A percentile compares a stretch with the other conserved stretches of the same genome.
Evolutionary conservation across 1,140 invertebrate species (phyloP).

Genomic region (Pygmarrhopalites habei): DNA sequence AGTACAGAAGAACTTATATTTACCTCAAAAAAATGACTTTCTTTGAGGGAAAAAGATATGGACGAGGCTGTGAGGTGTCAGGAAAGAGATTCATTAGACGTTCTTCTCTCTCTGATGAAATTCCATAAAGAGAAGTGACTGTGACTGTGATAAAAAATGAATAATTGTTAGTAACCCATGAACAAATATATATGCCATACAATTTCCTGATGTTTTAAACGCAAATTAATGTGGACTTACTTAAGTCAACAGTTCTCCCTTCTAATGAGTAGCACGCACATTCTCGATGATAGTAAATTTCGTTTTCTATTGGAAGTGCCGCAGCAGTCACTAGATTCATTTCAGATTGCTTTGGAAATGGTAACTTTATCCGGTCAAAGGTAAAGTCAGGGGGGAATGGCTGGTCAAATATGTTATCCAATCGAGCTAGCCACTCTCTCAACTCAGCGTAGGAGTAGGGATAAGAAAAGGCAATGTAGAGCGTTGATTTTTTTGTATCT

Average conservation of each 20-base stretch:
- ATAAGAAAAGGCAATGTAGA: slow-evolving; percentile 87
- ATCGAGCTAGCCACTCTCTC: slow-evolving; percentile 58
- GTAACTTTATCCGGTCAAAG: slow-evolving; percentile 7
- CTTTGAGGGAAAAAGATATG: slow-evolving; percentile 65
- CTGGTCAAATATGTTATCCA: slow-evolving; percentile 47
- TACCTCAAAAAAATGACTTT: slow-evolving; percentile 81
- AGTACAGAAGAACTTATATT: too few relatives aligned
- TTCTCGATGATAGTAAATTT: slow-evolving; percentile 81
- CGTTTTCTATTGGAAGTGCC: slow-evolving; percentile 44
- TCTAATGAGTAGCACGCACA: slow-evolving; percentile 73
- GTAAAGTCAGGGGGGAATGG: slow-evolving; percentile 1
- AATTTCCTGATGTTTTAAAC: too few relatives aligned
- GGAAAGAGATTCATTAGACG: slow-evolving; percentile 71
- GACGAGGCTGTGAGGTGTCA: slow-evolving; percentile 55
- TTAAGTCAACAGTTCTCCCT: slow-evolving; percentile 70
- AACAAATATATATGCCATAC: too few relatives aligned
- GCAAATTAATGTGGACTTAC: too few relatives aligned
- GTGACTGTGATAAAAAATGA: too few relatives aligned
- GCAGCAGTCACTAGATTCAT: background rate
- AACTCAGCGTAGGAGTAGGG: slow-evolving; percentile 79
- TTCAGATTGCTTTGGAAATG: slow-evolving; percentile 9
- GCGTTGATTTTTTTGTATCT: slow-evolving; percentile 57
- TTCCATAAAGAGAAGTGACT: slow-evolving; percentile 73
- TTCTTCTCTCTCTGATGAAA: slow-evolving; percentile 61
- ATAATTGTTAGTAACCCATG: too few relatives aligned